Evolutionary conservation across 2,888 invertebrate species (phyloP), one percentile per base, ranked within the genome.

Genomic region (Acanthacorydalis orientalis): DNA sequence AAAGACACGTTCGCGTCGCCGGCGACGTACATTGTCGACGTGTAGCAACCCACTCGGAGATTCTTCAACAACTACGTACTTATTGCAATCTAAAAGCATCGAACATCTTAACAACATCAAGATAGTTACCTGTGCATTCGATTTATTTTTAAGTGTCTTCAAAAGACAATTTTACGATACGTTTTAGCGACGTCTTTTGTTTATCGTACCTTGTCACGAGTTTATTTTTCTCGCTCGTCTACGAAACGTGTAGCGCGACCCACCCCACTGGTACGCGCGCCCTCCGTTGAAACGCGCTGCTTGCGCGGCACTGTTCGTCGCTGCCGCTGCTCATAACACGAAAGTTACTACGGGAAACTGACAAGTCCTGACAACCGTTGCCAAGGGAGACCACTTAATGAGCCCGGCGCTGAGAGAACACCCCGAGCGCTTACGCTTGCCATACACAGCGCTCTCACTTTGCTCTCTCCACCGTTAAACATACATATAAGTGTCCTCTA

Each of bases 381-480:
- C 63, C 61, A 59, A 54, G 62, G 62, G 64, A 63, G 61, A 64
- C 63, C 62, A 62, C 63, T 62, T 63, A 64, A 64, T 63, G 64
- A 64, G 60, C 59, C 56, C 38, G 12, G 33, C 47, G 48, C 47
- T 12, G 43, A 42, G 44, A 23, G 11, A 14, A 14, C 44, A 37
- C n/a, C 12, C 14, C 37, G 37, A 37, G n/a, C 14, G 12, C 37
- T 37, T n/a, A n/a, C 14, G 12, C 37, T n/a, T 37, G 37, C 14
- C 37, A 14, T 37, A 37, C 10, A 37, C 37, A 7, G 12, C 37
- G 12, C 37, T 37, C 10, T n/a, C 37, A n/a, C 37, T 23, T 23
- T 23, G 23, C 23, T 23, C 23, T 23, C 23, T 23, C 23, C 23
- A 4, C 23, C 23, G 23, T 23, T 23, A 23, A 23, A 23, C 23